Percentiles rank a stretch among this genome's conserved stretches.
These are phyloP conservation scores for Caerostris extrusa DNA, from an alignment of 1,140 invertebrate genomes.

Conservation along the genomic window DNA sequence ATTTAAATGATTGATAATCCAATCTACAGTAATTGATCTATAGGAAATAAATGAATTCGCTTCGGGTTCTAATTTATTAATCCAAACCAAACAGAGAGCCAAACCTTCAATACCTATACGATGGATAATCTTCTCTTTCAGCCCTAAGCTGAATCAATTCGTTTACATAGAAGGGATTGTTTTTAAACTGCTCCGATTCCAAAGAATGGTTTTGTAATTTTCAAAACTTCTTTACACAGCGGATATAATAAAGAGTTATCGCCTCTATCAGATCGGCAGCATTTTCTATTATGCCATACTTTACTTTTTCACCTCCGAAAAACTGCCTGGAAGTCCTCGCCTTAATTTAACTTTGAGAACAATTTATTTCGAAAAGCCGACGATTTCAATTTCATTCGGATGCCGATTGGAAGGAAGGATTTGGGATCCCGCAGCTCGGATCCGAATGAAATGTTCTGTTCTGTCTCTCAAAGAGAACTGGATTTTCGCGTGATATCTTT, in stretches of 20 bases:
- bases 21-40: too few relatives aligned
- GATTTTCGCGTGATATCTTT: background rate
- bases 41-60: too few relatives aligned
- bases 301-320: background rate
- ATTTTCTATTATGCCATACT: background rate
- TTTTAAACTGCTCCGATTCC: too few relatives aligned
- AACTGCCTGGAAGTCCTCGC: background rate
- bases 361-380: conserved; percentile 19
- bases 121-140: too few relatives aligned
- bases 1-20: too few relatives aligned
- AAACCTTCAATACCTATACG: too few relatives aligned
- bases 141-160: too few relatives aligned
- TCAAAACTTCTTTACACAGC: too few relatives aligned
- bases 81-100: too few relatives aligned
- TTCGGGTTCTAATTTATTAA: too few relatives aligned
- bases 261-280: background rate
- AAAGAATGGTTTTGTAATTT: too few relatives aligned
- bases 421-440: background rate
- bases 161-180: too few relatives aligned
- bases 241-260: background rate
- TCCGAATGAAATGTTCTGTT: conserved; percentile 21
- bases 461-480: background rate
- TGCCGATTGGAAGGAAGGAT: background rate
- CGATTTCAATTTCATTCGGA: conserved; percentile 27
- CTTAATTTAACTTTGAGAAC: conserved; percentile 24